Evolutionary conservation across 2,888 invertebrate genomes (phyloP).

Genomic region (Elaeidobius kamerunicus): DNA sequence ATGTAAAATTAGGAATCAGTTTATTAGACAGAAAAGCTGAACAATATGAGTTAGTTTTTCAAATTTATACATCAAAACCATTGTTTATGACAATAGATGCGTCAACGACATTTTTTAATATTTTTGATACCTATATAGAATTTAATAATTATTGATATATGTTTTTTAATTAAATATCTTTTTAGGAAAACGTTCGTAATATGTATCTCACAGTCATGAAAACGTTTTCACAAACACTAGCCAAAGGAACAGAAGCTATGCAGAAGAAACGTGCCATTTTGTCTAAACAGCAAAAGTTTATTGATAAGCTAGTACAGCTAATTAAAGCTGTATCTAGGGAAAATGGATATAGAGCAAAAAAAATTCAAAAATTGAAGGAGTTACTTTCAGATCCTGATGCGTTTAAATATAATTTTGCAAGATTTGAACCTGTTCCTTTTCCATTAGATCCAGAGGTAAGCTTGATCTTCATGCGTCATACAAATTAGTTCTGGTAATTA

Average conservation of each 20-base stretch:
- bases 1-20: too few relatives aligned
- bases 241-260: conserved; percentile 67
- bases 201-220: conserved; percentile 91
- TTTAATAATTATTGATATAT: too few relatives aligned
- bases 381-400: conserved; percentile 76
- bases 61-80: too few relatives aligned
- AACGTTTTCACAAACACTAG: conserved; percentile 73
- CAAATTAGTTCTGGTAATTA: not conserved
- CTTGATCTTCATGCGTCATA: not conserved
- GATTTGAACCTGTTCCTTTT: conserved; percentile 90
- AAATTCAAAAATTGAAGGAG: conserved; percentile 85
- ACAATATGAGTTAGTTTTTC: too few relatives aligned
- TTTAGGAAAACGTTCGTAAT: conserved; percentile 54
- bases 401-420: conserved; percentile 82
- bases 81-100: too few relatives aligned
- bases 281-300: conserved; percentile 83
- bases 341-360: conserved; percentile 87
- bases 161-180: conserved; percentile 15
- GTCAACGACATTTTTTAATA: too few relatives aligned
- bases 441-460: conserved; percentile 87
- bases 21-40: too few relatives aligned
- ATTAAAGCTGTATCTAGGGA: conserved; percentile 88
- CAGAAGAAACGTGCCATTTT: conserved; percentile 75
- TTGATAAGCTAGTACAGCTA: conserved; percentile 84
- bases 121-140: too few relatives aligned